These are phyloP conservation scores for Busseola fusca DNA, from an alignment of 2,888 invertebrate species.

Conservation along the genomic window DNA sequence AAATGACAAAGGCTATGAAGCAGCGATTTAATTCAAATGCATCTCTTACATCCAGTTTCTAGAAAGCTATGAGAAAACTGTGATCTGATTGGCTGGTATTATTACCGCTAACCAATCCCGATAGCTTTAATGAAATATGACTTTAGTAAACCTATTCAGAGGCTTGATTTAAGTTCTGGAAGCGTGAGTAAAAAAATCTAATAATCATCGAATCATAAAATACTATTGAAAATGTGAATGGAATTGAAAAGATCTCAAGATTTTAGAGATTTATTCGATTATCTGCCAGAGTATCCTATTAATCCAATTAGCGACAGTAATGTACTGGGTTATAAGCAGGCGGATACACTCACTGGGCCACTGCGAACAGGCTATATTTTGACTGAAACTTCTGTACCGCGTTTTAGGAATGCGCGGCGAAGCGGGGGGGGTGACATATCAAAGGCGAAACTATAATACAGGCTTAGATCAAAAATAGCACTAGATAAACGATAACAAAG, in stretches of 20 bases:
- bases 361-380: not conserved
- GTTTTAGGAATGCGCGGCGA: too few species aligned
- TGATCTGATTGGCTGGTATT: not conserved
- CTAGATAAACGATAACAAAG: not conserved
- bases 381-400: too few species aligned
- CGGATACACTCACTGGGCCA: not conserved
- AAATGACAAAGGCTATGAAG: constrained; percentile 5
- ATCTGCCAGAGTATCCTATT: not conserved
- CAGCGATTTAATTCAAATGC: constrained; percentile 5
- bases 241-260: not conserved
- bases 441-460: not conserved
- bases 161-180: not conserved
- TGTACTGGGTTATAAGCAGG: not conserved
- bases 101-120: not conserved
- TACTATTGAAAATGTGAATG: not conserved
- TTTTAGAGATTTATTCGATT: too few species aligned
- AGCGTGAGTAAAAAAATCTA: not conserved
- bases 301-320: not conserved
- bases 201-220: not conserved
- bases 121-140: not conserved
- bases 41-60: constrained; percentile 5
- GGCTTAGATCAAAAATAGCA: not conserved
- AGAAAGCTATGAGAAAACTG: not conserved
- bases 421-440: too few species aligned
- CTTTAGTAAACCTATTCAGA: not conserved